Percentiles rank a stretch among this genome's conserved stretches.
phyloP scores from a whole-genome alignment of 2,888 invertebrate genomes.

The Nyleta sp. region DNA sequence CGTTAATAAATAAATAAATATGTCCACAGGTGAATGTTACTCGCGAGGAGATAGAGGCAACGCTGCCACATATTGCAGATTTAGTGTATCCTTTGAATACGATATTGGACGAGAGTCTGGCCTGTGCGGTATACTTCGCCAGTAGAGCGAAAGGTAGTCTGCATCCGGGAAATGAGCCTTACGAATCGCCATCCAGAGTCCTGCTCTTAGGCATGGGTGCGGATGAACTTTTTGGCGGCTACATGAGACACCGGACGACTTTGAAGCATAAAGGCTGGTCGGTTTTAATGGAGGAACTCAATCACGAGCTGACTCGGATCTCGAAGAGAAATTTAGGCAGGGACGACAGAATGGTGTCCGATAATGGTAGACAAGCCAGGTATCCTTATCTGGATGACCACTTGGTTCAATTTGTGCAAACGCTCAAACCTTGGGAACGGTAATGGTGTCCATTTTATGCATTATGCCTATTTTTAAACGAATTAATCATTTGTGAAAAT shows the following conservation, averaged over 20 bases:
- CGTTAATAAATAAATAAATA: too few relatives aligned
- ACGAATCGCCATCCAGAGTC: constrained; percentile 87
- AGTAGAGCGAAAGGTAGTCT: constrained; percentile 87
- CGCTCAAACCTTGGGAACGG: constrained; percentile 88
- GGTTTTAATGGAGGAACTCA: constrained; percentile 84
- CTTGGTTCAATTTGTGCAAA: constrained; percentile 86
- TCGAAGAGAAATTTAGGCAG: constrained; percentile 95
- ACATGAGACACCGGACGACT: constrained; percentile 92
- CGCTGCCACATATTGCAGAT: constrained; percentile 86
- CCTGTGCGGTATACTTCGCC: constrained; percentile 99
- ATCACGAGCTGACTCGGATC: constrained; percentile 92
- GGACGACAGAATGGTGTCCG: constrained; percentile 96
- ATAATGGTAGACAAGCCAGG: constrained; percentile 93
- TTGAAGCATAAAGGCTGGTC: constrained; percentile 85
- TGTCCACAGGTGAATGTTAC: constrained; percentile 89
- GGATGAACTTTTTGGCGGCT: constrained; percentile 98
- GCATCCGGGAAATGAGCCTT: constrained; percentile 73
- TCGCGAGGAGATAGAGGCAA: constrained; percentile 86
- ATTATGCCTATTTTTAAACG: neutral
- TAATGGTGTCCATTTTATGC: constrained; percentile 73
- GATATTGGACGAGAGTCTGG: constrained; percentile 97
- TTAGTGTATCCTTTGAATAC: constrained; percentile 93
- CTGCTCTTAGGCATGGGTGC: constrained; percentile 96
- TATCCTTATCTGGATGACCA: constrained; percentile 91
- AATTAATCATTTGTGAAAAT: too few relatives aligned